These are phyloP conservation scores for Drosophila seguyi DNA, from an alignment of 1,140 invertebrate genomes.

Conservation along the genomic window DNA sequence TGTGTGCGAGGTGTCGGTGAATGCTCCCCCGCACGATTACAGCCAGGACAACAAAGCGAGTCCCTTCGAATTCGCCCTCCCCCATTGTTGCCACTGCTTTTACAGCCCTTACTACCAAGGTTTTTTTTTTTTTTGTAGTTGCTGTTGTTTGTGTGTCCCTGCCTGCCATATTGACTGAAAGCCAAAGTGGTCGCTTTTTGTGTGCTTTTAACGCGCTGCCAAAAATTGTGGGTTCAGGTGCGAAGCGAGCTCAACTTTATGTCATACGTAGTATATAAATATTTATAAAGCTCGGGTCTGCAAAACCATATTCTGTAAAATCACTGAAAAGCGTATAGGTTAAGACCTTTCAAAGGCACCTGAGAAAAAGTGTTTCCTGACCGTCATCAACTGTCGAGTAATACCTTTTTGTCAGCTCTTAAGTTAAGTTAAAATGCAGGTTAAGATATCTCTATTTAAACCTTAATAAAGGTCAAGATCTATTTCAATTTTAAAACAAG, in stretches of 20 bases:
- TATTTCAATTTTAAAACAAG: neutral
- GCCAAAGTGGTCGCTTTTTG: slow-evolving; percentile 45
- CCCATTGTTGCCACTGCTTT: slow-evolving; percentile 31
- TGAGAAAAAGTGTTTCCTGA: neutral
- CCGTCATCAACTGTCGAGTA: neutral
- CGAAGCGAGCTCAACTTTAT: slow-evolving; percentile 24
- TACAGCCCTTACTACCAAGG: slow-evolving; percentile 29
- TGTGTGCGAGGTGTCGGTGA: slow-evolving; percentile 39
- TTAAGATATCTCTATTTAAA: neutral
- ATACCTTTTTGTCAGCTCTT: neutral
- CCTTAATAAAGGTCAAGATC: neutral
- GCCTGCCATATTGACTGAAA: slow-evolving; percentile 34
- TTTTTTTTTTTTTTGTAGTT: slow-evolving; percentile 6
- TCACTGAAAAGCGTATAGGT: slow-evolving; percentile 5
- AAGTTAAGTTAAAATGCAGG: neutral
- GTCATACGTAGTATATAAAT: slow-evolving; percentile 36
- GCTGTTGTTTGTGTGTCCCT: neutral
- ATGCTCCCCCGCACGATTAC: slow-evolving; percentile 19
- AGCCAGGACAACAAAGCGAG: slow-evolving; percentile 31
- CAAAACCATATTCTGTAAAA: slow-evolving; percentile 7
- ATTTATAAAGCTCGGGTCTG: slow-evolving; percentile 32
- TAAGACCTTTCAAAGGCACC: neutral
- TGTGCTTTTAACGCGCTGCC: slow-evolving; percentile 34
- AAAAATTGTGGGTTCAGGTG: slow-evolving; percentile 38
- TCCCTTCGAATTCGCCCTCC: neutral